Evolutionary conservation across 64 coral and sea anemone genomes (phyloP).

Genomic region (Dendrophyllia cribrosa): DNA sequence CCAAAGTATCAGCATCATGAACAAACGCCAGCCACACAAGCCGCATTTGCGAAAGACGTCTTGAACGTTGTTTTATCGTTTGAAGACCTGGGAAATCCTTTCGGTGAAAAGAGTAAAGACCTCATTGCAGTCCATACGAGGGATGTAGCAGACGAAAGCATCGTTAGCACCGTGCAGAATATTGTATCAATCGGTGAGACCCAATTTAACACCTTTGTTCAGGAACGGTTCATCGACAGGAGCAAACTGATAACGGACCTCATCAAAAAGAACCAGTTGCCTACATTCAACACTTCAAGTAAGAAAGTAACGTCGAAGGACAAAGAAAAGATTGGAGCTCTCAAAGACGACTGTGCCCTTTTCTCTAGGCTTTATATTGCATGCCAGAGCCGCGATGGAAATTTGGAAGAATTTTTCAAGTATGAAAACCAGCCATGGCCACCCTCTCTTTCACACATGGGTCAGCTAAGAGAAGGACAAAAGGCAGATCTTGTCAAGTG

Average conservation of each 20-base stretch:
- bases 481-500: constrained; percentile 42
- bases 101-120: constrained; percentile 20
- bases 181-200: background rate
- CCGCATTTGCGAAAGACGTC: constrained; percentile 28
- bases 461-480: background rate
- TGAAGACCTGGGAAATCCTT: constrained; percentile 52
- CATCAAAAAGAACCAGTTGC: background rate
- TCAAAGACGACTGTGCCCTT: constrained; percentile 20
- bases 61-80: background rate
- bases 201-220: constrained; percentile 15
- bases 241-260: background rate
- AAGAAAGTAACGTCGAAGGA: constrained; percentile 27
- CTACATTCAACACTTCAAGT: background rate
- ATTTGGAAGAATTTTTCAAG: constrained; percentile 20
- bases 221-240: constrained; percentile 20
- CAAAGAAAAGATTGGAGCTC: background rate
- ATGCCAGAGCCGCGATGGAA: constrained; percentile 21
- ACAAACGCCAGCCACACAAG: background rate
- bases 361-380: constrained; percentile 3
- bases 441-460: background rate
- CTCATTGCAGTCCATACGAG: constrained; percentile 41
- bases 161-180: constrained; percentile 7
- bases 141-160: constrained; percentile 22
- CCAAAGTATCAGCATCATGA: constrained; percentile 33
- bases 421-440: constrained; percentile 7